Base-by-base conservation (phyloP, 2,113 vertebrate species). In the Dendrocopos noguchii region DNA sequence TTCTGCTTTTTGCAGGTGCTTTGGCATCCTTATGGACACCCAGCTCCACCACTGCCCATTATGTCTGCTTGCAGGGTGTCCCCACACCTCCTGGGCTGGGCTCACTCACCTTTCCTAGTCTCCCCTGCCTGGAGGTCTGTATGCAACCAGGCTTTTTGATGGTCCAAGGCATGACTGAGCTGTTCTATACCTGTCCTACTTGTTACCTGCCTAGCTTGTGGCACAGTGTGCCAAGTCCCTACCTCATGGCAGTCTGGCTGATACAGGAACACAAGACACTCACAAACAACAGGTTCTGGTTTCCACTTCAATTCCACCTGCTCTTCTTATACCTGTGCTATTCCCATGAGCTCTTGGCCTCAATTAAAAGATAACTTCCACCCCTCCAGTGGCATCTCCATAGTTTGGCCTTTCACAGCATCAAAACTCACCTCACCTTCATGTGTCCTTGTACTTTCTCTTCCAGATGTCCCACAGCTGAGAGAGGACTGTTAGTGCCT, bases 101-200 rank as follows among this genome's bases (percentile, higher is more conserved):
- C 44, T 86, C 29, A 4, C 67, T 34, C n/a, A 7, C 50, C 28
- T 59, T 34, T 61, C 50, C 85, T 22, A 17, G 21, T 34, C 46
- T 59, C 1, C 29, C 42, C 21, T 65, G 81, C 63, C 53, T 21
- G 29, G 7, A 71, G 34, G 12, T 78, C 42, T 53, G 9, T 17
- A 24, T 10, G 46, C 31, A 33, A 79, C 29, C 17, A 31, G 2
- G 6, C 18, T n/a, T 77, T 85, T 2, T 13, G 29, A 76, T 80
- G 39, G 34, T 28, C 21, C 10, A 68, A 44, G 72, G 27, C 44
- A 12, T 0, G 0, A 24, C 1, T 7, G 66, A 76, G 36, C 29
- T 50, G 55, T 42, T 60, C 8, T 9, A 17, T 19, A 31, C 52
- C 52, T 17, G 29, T 34, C 42, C 61, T 13, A 65, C 36, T 47